phyloP scores from a whole-genome alignment of 2,113 vertebrate genomes.

The Lampris megalopsis region DNA sequence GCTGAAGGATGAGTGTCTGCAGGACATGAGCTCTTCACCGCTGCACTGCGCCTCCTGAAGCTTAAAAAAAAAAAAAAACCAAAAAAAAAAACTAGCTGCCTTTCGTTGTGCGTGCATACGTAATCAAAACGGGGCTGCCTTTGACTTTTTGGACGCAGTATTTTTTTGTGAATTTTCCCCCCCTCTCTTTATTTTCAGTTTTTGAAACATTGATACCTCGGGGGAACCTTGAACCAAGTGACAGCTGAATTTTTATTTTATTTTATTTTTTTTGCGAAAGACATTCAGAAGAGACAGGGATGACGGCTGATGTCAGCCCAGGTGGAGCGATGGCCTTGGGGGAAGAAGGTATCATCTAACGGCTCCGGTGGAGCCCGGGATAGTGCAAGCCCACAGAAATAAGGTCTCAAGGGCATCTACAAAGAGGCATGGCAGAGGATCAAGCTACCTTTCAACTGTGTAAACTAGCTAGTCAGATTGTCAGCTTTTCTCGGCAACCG shows the following conservation, averaged over 20 bases:
- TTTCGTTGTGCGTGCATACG: constrained; percentile 28
- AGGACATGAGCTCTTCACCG: constrained; percentile 12
- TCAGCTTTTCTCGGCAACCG: constrained; percentile 14
- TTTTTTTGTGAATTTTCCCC: constrained; percentile 12
- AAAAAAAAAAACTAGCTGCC: constrained; percentile 18
- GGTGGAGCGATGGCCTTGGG: constrained; percentile 31
- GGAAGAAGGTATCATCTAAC: constrained; percentile 18
- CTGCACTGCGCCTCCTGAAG: constrained; percentile 38
- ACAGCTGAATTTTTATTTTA: constrained; percentile 9
- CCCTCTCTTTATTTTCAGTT: not conserved
- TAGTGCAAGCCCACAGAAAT: constrained; percentile 32
- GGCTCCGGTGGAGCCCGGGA: constrained; percentile 29
- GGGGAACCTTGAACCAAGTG: constrained; percentile 29
- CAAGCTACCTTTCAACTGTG: constrained; percentile 27
- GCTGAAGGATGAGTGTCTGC: constrained; percentile 6
- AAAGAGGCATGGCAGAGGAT: constrained; percentile 46
- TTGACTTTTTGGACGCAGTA: constrained; percentile 17
- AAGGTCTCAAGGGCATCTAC: constrained; percentile 43
- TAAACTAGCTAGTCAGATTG: constrained; percentile 26
- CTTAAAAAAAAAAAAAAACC: constrained; percentile 23
- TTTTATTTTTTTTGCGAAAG: not conserved
- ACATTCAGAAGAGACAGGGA: constrained; percentile 11
- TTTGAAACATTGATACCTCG: constrained; percentile 20
- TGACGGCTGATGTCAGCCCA: constrained; percentile 38
- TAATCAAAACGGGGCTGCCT: constrained; percentile 35